phyloP scores from a whole-genome alignment of 2,113 vertebrate species.

The Notarius quadriscutis region DNA sequence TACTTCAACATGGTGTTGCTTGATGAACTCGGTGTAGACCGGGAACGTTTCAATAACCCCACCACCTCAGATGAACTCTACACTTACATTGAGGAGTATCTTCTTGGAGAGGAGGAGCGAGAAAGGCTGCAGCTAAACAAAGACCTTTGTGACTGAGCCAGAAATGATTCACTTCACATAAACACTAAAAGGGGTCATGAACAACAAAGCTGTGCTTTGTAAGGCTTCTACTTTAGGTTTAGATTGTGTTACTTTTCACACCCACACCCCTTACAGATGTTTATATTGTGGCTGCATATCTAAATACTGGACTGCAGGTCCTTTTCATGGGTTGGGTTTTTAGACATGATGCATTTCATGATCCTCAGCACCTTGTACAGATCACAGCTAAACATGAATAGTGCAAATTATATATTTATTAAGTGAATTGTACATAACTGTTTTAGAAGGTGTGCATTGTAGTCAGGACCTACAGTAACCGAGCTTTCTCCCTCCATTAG shows the following conservation, averaged over 20 bases:
- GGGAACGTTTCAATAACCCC: slow-evolving; percentile 85
- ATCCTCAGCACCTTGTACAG: slow-evolving; percentile 29
- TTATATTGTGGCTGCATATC: background rate
- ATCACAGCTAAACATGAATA: slow-evolving; percentile 18
- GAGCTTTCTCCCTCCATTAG: background rate
- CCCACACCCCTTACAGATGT: background rate
- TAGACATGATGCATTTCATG: background rate
- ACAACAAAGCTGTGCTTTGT: slow-evolving; percentile 28
- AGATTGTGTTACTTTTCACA: background rate
- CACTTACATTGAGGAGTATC: slow-evolving; percentile 83
- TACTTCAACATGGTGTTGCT: slow-evolving; percentile 91
- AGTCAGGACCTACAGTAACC: slow-evolving; percentile 3
- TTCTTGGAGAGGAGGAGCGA: slow-evolving; percentile 81
- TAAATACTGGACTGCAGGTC: background rate
- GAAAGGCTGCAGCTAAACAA: slow-evolving; percentile 67
- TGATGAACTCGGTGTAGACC: slow-evolving; percentile 83
- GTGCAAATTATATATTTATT: slow-evolving; percentile 61
- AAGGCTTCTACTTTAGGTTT: slow-evolving; percentile 6
- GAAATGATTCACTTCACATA: background rate
- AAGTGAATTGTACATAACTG: slow-evolving; percentile 47
- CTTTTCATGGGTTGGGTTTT: background rate
- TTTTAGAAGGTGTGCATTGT: slow-evolving; percentile 6
- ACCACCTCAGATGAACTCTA: slow-evolving; percentile 85
- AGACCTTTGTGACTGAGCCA: slow-evolving; percentile 81
- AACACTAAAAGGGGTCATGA: background rate